Conservation (phyloP, 1,140 invertebrate species). For the Cydia strobilella region DNA sequence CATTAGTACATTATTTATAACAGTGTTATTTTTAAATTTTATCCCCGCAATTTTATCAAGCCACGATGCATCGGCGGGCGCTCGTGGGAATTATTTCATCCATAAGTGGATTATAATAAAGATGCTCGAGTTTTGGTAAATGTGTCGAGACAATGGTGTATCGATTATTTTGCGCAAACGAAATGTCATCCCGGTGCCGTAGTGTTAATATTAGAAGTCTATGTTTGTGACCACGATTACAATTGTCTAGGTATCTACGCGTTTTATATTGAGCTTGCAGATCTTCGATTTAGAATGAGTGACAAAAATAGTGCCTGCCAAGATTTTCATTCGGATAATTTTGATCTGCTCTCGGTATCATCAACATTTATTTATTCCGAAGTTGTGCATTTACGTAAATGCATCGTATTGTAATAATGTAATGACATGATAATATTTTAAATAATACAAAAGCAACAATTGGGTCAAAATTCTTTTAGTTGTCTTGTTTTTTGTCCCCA, state of each 20-base stretch:
- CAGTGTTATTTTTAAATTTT: conserved; percentile 54
- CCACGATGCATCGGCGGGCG: conserved; percentile 31
- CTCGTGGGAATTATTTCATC: conserved; percentile 34
- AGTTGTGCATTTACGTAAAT: background rate
- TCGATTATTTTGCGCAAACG: conserved; percentile 80
- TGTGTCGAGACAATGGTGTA: conserved; percentile 79
- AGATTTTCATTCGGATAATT: conserved; percentile 53
- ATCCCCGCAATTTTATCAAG: conserved; percentile 33
- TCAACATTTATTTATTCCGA: conserved; percentile 35
- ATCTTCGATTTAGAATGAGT: conserved; percentile 64
- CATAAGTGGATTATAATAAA: conserved; percentile 44
- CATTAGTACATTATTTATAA: conserved; percentile 58
- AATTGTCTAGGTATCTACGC: conserved; percentile 76
- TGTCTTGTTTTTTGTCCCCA: too few species aligned
- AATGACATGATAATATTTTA: background rate
- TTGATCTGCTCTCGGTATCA: conserved; percentile 51
- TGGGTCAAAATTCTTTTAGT: too few species aligned
- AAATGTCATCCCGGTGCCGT: conserved; percentile 78
- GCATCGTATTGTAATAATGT: background rate
- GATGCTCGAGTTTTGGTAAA: conserved; percentile 64
- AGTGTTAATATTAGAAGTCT: conserved; percentile 80
- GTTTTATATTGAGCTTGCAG: conserved; percentile 74
- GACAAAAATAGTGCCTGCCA: conserved; percentile 66
- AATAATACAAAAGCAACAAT: background rate
- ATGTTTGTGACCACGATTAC: conserved; percentile 75